A percentile compares a stretch with the other conserved stretches of the same genome.
Evolutionary conservation across 2,113 vertebrate genomes (phyloP).

Genomic region (Heterotis niloticus): DNA sequence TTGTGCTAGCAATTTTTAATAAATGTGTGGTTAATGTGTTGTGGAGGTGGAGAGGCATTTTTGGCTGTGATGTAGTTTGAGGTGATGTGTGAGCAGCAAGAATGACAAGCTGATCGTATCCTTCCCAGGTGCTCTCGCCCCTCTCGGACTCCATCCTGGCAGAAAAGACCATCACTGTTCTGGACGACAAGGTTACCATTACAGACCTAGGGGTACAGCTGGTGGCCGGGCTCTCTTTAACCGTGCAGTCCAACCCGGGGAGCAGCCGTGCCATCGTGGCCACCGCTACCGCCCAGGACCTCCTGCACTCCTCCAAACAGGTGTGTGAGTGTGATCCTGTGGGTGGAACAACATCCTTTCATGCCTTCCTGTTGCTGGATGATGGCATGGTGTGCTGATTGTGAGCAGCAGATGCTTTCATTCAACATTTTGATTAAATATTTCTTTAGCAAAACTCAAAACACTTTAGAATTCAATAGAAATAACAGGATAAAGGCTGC

Average conservation of each 20-base stretch:
- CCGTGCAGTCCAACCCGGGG: constrained; percentile 69
- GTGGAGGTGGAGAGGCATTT: too few species aligned
- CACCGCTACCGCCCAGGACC: constrained; percentile 74
- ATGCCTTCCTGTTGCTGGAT: not conserved
- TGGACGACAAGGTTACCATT: constrained; percentile 90
- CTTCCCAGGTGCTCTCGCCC: constrained; percentile 82
- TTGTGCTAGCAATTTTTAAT: too few species aligned
- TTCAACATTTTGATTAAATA: not conserved
- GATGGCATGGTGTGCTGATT: not conserved
- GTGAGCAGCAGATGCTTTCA: not conserved
- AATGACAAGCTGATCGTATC: not conserved
- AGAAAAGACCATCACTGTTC: constrained; percentile 87
- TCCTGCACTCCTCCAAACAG: constrained; percentile 79
- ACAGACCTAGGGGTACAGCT: constrained; percentile 84
- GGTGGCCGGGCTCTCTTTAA: constrained; percentile 77
- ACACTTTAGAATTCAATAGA: too few species aligned
- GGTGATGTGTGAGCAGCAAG: not conserved
- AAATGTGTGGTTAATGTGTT: too few species aligned
- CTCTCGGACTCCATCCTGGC: constrained; percentile 93
- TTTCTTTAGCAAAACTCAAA: not conserved
- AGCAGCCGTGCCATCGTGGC: constrained; percentile 75
- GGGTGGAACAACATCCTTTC: not conserved
- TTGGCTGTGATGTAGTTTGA: too few species aligned
- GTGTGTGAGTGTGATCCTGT: constrained; percentile 32
- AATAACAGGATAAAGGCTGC: too few species aligned